phyloP scores from a whole-genome alignment of 92 coral and sea anemone genomes.

The Zoanthus sociatus region DNA sequence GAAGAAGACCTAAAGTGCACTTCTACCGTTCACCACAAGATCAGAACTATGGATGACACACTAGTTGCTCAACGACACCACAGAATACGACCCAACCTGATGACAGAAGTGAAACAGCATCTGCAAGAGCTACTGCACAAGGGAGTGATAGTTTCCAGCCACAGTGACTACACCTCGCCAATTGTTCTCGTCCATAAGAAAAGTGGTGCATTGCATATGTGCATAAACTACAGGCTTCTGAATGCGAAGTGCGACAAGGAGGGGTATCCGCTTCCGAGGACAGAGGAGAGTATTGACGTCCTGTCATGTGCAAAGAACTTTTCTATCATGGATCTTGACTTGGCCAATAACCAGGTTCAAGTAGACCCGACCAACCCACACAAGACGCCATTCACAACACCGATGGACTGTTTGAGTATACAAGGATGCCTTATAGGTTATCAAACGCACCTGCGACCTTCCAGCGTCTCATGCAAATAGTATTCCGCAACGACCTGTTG shows the following conservation, averaged over 20 bases:
- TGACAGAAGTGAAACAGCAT: constrained; percentile 60
- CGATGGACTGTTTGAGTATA: constrained; percentile 55
- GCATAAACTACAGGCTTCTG: constrained; percentile 20
- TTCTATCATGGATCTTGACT: constrained; percentile 40
- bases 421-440: constrained; percentile 47
- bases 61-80: constrained; percentile 50
- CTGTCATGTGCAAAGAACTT: constrained; percentile 57
- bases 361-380: constrained; percentile 29
- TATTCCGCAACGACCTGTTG: constrained; percentile 40
- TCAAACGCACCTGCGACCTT: constrained; percentile 48
- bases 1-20: constrained; percentile 4
- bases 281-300: constrained; percentile 38
- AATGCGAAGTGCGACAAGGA: constrained; percentile 53
- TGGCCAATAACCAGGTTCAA: constrained; percentile 48
- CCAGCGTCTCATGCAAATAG: constrained; percentile 49
- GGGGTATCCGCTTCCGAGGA: constrained; percentile 32
- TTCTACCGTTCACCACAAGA: constrained; percentile 40
- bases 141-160: constrained; percentile 41
- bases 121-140: constrained; percentile 53
- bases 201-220: constrained; percentile 59
- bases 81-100: constrained; percentile 53
- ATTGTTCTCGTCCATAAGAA: constrained; percentile 64
- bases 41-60: constrained; percentile 49
- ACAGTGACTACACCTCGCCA: constrained; percentile 59
- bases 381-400: constrained; percentile 68